These are phyloP conservation scores for Dione juno DNA, from an alignment of 2,888 invertebrate genomes.

Conservation along the genomic window DNA sequence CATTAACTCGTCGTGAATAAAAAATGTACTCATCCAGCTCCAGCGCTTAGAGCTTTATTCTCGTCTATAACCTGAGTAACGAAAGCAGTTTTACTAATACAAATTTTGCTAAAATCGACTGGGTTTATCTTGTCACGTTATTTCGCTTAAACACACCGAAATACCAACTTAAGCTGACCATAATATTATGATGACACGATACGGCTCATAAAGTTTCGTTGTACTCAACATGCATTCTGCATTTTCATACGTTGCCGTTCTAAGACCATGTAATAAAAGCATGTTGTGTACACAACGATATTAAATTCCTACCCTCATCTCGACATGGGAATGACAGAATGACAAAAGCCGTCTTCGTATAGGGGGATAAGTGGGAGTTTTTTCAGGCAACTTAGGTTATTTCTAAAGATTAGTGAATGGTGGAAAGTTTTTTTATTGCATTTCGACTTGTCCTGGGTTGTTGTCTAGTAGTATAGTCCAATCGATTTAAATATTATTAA, in stretches of 20 bases:
- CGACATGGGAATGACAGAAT: constrained; percentile 37
- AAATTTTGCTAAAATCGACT: not conserved
- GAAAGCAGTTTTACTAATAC: not conserved
- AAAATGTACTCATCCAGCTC: too few relatives aligned
- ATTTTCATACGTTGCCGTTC: constrained; percentile 25
- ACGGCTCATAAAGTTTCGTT: constrained; percentile 19
- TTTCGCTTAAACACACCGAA: not conserved
- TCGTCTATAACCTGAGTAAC: not conserved
- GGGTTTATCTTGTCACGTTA: not conserved
- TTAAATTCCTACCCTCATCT: constrained; percentile 45
- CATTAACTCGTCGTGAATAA: too few relatives aligned
- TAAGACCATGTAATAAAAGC: constrained; percentile 41
- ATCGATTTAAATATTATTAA: constrained; percentile 1
- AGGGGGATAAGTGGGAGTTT: constrained; percentile 15
- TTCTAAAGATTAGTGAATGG: too few relatives aligned
- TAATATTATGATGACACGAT: constrained; percentile 1
- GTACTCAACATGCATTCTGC: constrained; percentile 30
- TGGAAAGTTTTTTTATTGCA: constrained; percentile 32
- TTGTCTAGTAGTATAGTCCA: not conserved
- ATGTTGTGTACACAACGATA: constrained; percentile 39
- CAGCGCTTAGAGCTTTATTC: too few relatives aligned
- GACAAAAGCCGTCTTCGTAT: constrained; percentile 35
- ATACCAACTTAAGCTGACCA: not conserved
- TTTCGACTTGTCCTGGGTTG: constrained; percentile 16
- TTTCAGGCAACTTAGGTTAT: not conserved